phyloP scores from a whole-genome alignment of 2,113 vertebrate genomes.

The Actenoides lindsayi region DNA sequence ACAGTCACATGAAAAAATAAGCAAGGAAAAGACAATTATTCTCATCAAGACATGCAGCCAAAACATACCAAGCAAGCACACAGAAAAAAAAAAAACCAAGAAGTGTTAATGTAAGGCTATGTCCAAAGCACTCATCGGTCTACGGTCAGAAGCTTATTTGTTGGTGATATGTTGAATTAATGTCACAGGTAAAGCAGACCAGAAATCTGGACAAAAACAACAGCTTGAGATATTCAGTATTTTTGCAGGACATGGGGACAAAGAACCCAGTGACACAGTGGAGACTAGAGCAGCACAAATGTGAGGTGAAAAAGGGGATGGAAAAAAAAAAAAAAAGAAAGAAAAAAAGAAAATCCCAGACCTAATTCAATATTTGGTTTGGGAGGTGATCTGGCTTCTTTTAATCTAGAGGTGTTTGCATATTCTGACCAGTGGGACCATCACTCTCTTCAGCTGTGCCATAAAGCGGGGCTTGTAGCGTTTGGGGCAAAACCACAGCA shows the following conservation, averaged over 20 bases:
- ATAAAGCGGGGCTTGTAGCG: slow-evolving; percentile 26
- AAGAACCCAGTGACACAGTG: slow-evolving; percentile 33
- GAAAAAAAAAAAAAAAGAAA: slow-evolving; percentile 3
- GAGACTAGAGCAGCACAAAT: slow-evolving; percentile 8
- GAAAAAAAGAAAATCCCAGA: not conserved
- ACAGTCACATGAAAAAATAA: not conserved
- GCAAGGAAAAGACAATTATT: not conserved
- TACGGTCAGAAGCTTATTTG: not conserved
- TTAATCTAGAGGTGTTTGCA: slow-evolving; percentile 42
- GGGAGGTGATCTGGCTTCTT: slow-evolving; percentile 58
- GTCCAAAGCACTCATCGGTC: not conserved
- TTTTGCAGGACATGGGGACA: not conserved
- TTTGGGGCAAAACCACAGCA: not conserved
- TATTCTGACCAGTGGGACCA: slow-evolving; percentile 18
- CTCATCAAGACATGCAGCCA: not conserved
- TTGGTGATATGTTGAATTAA: not conserved
- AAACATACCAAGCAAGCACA: not conserved
- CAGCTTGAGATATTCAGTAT: not conserved
- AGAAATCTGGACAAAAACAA: not conserved
- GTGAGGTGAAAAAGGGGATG: slow-evolving; percentile 22
- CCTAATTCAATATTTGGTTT: slow-evolving; percentile 53
- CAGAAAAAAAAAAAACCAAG: not conserved
- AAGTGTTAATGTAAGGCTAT: not conserved
- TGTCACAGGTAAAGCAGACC: not conserved
- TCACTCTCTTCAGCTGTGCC: not conserved